Percentiles rank a stretch among this genome's conserved stretches.
Evolutionary conservation across 2,113 vertebrate species (phyloP).

Genomic region (Leiothrix lutea): DNA sequence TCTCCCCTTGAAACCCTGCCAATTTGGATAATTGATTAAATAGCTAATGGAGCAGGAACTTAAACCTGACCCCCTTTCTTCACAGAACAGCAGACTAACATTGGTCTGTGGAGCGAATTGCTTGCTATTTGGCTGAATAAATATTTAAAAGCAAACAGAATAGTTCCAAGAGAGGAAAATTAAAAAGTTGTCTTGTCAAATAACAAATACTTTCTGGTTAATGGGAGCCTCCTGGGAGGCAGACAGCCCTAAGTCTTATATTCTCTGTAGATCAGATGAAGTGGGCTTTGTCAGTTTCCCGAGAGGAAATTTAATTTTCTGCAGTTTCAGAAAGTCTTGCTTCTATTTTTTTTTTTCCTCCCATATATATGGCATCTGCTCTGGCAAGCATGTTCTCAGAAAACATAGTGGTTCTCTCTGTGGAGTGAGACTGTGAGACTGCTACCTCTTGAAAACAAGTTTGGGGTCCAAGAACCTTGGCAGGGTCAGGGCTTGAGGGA

Average conservation of each 20-base stretch:
- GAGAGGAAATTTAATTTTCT: not conserved
- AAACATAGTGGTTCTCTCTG: not conserved
- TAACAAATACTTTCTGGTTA: not conserved
- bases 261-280: not conserved
- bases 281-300: not conserved
- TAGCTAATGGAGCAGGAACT: conserved; percentile 22
- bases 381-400: not conserved
- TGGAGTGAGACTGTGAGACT: not conserved
- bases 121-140: conserved; percentile 38
- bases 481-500: not conserved
- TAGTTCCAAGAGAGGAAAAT: conserved; percentile 1
- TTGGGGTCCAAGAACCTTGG: accelerated
- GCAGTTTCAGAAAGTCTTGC: not conserved
- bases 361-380: not conserved
- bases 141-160: conserved; percentile 45
- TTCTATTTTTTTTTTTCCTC: not conserved
- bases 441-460: not conserved
- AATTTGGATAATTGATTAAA: conserved; percentile 56
- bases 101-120: not conserved
- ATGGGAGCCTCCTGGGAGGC: not conserved
- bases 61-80: conserved; percentile 14
- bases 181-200: conserved; percentile 13
- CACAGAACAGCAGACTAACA: not conserved
- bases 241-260: not conserved
- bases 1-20: conserved; percentile 28